A percentile compares a stretch with the other conserved stretches of the same genome.
phyloP scores from a whole-genome alignment of 2,797 vertebrate genomes.

The Lagodon rhomboides region DNA sequence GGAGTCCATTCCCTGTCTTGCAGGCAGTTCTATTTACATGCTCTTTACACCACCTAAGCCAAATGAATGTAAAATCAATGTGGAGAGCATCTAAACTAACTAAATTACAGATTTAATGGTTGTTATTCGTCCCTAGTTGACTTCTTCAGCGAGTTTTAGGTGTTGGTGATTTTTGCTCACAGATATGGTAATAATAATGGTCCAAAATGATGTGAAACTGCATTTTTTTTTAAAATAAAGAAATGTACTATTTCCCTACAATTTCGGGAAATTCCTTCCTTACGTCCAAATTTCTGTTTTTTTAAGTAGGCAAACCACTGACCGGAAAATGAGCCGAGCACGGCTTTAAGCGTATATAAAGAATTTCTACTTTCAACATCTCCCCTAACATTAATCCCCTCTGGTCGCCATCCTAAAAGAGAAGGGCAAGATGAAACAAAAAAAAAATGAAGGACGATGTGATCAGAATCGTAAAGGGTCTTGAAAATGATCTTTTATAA shows the following conservation, averaged over 20 bases:
- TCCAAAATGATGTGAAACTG: too few species aligned
- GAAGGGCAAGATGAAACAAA: constrained; percentile 24
- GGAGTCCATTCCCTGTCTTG: not conserved
- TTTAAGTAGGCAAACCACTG: not conserved
- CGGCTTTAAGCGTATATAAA: not conserved
- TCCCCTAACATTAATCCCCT: not conserved
- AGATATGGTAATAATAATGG: too few species aligned
- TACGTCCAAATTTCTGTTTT: not conserved
- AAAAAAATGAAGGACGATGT: not conserved
- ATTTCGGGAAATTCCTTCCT: not conserved
- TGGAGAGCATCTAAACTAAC: too few species aligned
- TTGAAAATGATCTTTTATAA: not conserved
- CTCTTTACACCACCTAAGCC: too few species aligned
- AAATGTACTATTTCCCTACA: too few species aligned
- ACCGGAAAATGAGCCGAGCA: constrained; percentile 1
- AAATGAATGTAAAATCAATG: too few species aligned
- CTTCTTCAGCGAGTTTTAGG: too few species aligned
- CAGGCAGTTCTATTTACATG: not conserved
- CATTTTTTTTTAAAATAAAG: too few species aligned
- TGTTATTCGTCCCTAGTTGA: too few species aligned
- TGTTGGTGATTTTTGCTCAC: too few species aligned
- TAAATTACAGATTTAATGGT: too few species aligned
- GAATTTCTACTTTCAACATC: not conserved
- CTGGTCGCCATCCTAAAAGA: not conserved
- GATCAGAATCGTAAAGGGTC: constrained; percentile 28